phyloP scores from a whole-genome alignment of 1,140 invertebrate genomes.

The Pachyrhynchus sulphureomaculatus region DNA sequence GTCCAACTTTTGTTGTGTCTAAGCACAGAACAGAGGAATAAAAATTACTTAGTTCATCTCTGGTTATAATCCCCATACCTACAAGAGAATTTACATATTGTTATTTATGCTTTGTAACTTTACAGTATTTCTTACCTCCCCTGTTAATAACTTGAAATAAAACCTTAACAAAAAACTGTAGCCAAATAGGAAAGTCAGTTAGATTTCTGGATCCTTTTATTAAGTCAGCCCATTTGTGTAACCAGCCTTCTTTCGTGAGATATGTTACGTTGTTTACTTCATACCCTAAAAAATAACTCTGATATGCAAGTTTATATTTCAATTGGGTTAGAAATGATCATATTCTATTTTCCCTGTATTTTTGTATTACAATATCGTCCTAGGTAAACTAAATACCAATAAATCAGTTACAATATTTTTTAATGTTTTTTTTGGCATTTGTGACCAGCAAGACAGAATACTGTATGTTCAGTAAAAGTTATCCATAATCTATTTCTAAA shows the following conservation, averaged over 20 bases:
- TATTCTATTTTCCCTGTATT: too few species aligned
- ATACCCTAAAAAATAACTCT: constrained; percentile 38
- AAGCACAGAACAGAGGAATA: constrained; percentile 69
- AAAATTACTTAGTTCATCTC: constrained; percentile 64
- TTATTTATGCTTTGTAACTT: too few species aligned
- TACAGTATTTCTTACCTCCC: too few species aligned
- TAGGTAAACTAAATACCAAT: too few species aligned
- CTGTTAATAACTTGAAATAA: constrained; percentile 71
- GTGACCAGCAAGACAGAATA: too few species aligned
- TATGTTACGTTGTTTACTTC: constrained; percentile 45
- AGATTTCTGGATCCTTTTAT: constrained; percentile 58
- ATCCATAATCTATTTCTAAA: too few species aligned
- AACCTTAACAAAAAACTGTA: constrained; percentile 71
- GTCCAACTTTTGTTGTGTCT: constrained; percentile 59
- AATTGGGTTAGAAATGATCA: too few species aligned
- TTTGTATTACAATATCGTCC: too few species aligned
- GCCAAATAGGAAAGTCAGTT: constrained; percentile 65
- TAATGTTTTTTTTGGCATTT: too few species aligned
- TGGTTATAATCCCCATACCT: constrained; percentile 63
- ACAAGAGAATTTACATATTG: constrained; percentile 34
- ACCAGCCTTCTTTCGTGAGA: constrained; percentile 61
- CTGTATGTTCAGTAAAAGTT: too few species aligned
- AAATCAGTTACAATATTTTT: too few species aligned
- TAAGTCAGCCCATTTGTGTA: constrained; percentile 64
- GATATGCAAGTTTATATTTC: neutral